These are phyloP conservation scores for Acanthis flammea DNA, from an alignment of 2,797 vertebrate genomes.

Conservation along the genomic window DNA sequence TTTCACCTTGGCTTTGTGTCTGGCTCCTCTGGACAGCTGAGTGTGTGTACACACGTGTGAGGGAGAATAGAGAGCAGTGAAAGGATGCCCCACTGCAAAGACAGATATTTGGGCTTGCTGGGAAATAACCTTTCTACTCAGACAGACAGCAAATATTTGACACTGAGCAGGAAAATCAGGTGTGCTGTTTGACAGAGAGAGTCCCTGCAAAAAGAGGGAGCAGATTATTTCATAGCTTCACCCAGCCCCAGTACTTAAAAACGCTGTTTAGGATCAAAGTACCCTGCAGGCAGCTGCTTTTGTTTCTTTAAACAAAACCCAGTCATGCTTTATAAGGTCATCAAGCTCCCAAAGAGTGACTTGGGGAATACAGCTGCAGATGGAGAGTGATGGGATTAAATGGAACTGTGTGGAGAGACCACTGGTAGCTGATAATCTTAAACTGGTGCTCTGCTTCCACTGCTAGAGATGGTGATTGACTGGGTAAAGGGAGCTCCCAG, in stretches of 20 bases:
- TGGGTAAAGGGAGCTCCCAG: neutral
- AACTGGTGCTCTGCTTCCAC: neutral
- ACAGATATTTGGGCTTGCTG: neutral
- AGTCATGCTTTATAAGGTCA: slow-evolving; percentile 9
- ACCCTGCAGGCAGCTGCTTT: neutral
- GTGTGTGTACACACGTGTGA: accelerated
- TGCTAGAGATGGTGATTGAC: neutral
- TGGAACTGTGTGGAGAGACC: neutral
- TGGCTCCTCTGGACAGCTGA: neutral
- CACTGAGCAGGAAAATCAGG: slow-evolving; percentile 27
- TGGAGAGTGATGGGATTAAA: neutral
- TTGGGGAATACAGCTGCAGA: neutral
- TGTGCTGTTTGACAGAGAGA: neutral
- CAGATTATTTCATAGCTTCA: neutral
- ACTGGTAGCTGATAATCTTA: accelerated
- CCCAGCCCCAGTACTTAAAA: neutral
- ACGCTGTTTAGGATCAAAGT: neutral
- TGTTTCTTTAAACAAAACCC: slow-evolving; percentile 31
- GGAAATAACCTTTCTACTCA: slow-evolving; percentile 39
- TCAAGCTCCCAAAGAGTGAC: neutral
- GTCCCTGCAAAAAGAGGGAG: neutral
- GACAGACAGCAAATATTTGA: slow-evolving; percentile 79
- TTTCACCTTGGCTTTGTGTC: neutral
- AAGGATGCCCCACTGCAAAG: neutral
- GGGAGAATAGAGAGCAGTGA: neutral